A percentile compares a stretch with the other conserved stretches of the same genome.
These are phyloP conservation scores for Bos indicus DNA, from an alignment of 2,113 vertebrate species.

Conservation along the genomic window DNA sequence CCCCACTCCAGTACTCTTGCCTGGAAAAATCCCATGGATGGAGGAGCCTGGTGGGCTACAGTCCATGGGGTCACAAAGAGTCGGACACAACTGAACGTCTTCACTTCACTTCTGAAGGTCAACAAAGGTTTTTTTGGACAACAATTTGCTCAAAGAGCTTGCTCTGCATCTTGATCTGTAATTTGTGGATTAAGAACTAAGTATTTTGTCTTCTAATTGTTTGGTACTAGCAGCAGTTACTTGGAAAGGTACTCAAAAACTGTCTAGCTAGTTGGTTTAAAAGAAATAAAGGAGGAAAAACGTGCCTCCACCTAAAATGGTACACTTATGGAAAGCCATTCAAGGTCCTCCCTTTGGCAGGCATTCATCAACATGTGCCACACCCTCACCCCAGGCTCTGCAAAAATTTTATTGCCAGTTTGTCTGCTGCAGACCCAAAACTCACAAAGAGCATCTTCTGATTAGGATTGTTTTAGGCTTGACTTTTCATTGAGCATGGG, in stretches of 20 bases:
- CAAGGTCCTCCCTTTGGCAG: slow-evolving; percentile 72
- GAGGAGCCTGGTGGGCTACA: not conserved
- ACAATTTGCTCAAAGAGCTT: slow-evolving; percentile 50
- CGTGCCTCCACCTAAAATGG: slow-evolving; percentile 28
- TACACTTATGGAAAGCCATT: slow-evolving; percentile 53
- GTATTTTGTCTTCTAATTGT: slow-evolving; percentile 64
- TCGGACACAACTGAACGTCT: not conserved
- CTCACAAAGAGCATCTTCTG: not conserved
- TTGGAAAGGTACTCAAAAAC: slow-evolving; percentile 74
- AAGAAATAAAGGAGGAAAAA: slow-evolving; percentile 45
- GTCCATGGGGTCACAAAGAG: not conserved
- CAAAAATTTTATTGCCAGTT: not conserved
- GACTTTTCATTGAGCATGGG: not conserved
- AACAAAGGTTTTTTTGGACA: slow-evolving; percentile 3
- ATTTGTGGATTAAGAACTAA: slow-evolving; percentile 70
- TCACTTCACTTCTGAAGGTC: not conserved
- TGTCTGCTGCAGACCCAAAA: not conserved
- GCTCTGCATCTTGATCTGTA: slow-evolving; percentile 51
- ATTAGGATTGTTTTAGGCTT: not conserved
- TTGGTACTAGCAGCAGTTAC: slow-evolving; percentile 59
- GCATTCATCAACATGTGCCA: slow-evolving; percentile 70
- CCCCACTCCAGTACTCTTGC: not conserved
- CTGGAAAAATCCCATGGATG: not conserved
- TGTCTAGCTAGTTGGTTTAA: slow-evolving; percentile 65
- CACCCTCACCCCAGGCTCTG: slow-evolving; percentile 32